Evolutionary conservation across 2,113 vertebrate genomes (phyloP).

Genomic region (Pogonocichla stellata): DNA sequence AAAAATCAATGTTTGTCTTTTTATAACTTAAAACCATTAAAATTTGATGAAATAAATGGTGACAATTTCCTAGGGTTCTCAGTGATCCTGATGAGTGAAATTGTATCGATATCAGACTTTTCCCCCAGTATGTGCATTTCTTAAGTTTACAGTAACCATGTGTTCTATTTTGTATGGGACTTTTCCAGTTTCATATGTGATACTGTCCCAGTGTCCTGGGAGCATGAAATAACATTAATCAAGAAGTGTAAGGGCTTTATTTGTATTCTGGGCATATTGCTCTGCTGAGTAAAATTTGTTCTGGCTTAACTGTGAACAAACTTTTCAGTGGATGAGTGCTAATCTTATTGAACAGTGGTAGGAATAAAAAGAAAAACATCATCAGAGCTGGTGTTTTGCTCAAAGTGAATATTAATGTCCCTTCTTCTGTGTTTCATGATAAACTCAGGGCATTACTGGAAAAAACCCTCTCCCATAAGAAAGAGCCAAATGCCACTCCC

Average conservation of each 20-base stretch:
- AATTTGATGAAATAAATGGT: background rate
- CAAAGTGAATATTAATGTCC: background rate
- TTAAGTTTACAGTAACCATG: background rate
- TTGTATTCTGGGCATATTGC: background rate
- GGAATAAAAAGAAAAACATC: background rate
- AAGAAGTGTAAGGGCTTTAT: background rate
- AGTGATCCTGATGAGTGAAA: background rate
- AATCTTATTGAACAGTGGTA: conserved; percentile 4
- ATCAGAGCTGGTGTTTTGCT: conserved; percentile 1
- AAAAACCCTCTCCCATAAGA: background rate
- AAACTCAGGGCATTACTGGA: background rate
- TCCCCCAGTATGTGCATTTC: background rate
- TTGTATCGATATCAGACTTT: background rate
- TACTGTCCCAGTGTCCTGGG: background rate
- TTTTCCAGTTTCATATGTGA: background rate
- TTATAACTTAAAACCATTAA: background rate
- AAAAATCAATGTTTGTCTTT: background rate
- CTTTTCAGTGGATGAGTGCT: conserved; percentile 8
- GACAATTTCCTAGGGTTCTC: background rate
- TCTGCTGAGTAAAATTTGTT: conserved; percentile 11
- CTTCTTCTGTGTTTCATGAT: background rate
- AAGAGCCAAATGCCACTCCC: background rate
- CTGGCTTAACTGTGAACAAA: conserved; percentile 19
- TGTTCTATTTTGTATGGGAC: background rate
- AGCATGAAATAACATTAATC: conserved; percentile 4